These are phyloP conservation scores for Caradrina clavipalpis DNA, from an alignment of 2,888 invertebrate genomes.

Conservation along the genomic window DNA sequence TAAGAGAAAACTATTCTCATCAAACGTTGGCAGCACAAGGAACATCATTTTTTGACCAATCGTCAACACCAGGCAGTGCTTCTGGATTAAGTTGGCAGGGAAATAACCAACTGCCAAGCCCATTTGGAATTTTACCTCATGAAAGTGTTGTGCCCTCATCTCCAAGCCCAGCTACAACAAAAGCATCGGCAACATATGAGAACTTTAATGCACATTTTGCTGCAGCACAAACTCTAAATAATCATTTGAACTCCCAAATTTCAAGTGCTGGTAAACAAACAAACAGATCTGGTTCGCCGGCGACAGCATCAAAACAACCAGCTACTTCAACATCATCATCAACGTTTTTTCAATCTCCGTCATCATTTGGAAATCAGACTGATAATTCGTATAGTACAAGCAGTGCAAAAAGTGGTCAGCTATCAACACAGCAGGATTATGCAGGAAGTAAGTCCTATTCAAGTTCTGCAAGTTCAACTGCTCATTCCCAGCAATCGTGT, in stretches of 20 bases:
- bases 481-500: slow-evolving; percentile 93
- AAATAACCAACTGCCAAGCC: slow-evolving; percentile 93
- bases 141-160: slow-evolving; percentile 94
- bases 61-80: slow-evolving; percentile 88
- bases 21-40: slow-evolving; percentile 91
- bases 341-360: slow-evolving; percentile 92
- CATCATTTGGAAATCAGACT: slow-evolving; percentile 90
- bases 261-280: slow-evolving; percentile 90
- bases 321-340: slow-evolving; percentile 89
- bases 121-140: slow-evolving; percentile 95
- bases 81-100: slow-evolving; percentile 94
- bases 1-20: slow-evolving; percentile 92
- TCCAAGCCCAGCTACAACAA: slow-evolving; percentile 91
- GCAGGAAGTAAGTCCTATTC: slow-evolving; percentile 91
- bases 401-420: slow-evolving; percentile 90
- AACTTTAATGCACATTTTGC: slow-evolving; percentile 94
- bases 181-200: slow-evolving; percentile 91
- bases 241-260: slow-evolving; percentile 92
- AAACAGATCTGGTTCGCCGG: slow-evolving; percentile 90
- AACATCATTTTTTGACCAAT: slow-evolving; percentile 93
- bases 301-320: slow-evolving; percentile 89
- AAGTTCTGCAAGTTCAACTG: slow-evolving; percentile 91
- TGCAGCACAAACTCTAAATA: slow-evolving; percentile 92
- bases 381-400: slow-evolving; percentile 90
- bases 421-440: slow-evolving; percentile 90